Evolutionary conservation across 2,888 invertebrate genomes (phyloP).

Genomic region (Metopia argyrocephala): DNA sequence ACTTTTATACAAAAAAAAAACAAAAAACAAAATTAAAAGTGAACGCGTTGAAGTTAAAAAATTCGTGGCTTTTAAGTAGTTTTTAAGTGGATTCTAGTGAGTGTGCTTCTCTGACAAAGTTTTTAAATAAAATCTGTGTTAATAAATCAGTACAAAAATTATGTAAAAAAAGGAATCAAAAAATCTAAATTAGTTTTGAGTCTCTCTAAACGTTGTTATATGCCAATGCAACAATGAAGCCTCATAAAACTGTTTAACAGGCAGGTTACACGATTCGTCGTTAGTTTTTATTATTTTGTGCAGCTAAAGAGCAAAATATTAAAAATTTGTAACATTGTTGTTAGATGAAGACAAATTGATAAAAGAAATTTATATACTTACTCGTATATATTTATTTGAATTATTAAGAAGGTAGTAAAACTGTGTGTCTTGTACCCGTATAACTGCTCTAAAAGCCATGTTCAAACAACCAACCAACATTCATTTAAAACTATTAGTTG

Average conservation of each 20-base stretch:
- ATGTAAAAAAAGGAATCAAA: not conserved
- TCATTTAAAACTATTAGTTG: not conserved
- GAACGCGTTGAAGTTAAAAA: conserved; percentile 16
- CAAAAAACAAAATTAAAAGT: no score
- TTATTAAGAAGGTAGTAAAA: not conserved
- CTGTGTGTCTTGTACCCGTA: not conserved
- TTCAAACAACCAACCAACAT: not conserved
- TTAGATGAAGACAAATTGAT: conserved; percentile 43
- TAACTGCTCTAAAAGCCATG: not conserved
- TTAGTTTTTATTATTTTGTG: conserved; percentile 4
- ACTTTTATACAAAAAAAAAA: not conserved
- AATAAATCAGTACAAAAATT: not conserved
- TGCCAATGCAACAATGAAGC: conserved; percentile 39
- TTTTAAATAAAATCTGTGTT: not conserved
- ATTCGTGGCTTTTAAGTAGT: not conserved
- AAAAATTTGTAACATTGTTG: conserved; percentile 12
- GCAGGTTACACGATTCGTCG: conserved; percentile 39
- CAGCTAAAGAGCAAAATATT: not conserved
- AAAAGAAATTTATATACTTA: conserved; percentile 44
- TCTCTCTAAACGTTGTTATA: conserved; percentile 26
- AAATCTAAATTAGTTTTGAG: conserved; percentile 20
- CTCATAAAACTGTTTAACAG: conserved; percentile 52
- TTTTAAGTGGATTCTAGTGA: not conserved
- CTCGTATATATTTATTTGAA: no score
- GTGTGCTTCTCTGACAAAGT: not conserved